Percentiles rank a stretch among this genome's conserved stretches.
phyloP scores from a whole-genome alignment of 2,888 invertebrate species.

The Apodemia mormo region DNA sequence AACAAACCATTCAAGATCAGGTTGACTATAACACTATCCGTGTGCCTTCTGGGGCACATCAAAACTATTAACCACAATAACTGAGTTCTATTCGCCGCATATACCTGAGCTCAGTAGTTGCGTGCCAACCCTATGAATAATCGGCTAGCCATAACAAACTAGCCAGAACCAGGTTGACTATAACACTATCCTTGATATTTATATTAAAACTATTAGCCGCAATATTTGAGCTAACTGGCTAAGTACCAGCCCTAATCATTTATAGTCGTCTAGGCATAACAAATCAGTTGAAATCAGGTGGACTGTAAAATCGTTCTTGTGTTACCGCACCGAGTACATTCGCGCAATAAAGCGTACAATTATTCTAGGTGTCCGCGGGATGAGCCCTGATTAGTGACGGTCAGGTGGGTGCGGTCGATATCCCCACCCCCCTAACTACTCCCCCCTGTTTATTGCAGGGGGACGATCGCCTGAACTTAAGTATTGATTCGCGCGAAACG shows the following conservation, averaged over 20 bases:
- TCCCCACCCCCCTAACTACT: conserved; percentile 56
- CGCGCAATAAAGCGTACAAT: conserved; percentile 62
- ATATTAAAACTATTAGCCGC: background rate
- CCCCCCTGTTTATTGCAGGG: conserved; percentile 75
- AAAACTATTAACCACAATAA: background rate
- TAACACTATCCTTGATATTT: background rate
- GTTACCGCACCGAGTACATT: conserved; percentile 20
- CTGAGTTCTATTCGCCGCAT: background rate
- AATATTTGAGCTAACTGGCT: background rate
- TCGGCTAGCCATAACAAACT: background rate
- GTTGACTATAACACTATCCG: background rate
- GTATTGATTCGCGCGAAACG: conserved; percentile 82
- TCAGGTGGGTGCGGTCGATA: conserved; percentile 77
- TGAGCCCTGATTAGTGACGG: conserved; percentile 81
- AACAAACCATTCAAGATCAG: background rate
- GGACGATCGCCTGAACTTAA: conserved; percentile 80
- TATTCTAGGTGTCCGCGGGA: conserved; percentile 79
- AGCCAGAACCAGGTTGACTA: background rate
- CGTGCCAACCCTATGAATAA: background rate
- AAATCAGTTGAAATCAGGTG: conserved; percentile 4
- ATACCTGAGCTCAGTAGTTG: background rate
- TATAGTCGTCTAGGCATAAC: background rate
- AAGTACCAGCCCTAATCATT: background rate
- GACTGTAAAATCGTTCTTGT: background rate
- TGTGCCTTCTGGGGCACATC: background rate